phyloP scores from a whole-genome alignment of 2,888 invertebrate species.

The Abscondita cerata region DNA sequence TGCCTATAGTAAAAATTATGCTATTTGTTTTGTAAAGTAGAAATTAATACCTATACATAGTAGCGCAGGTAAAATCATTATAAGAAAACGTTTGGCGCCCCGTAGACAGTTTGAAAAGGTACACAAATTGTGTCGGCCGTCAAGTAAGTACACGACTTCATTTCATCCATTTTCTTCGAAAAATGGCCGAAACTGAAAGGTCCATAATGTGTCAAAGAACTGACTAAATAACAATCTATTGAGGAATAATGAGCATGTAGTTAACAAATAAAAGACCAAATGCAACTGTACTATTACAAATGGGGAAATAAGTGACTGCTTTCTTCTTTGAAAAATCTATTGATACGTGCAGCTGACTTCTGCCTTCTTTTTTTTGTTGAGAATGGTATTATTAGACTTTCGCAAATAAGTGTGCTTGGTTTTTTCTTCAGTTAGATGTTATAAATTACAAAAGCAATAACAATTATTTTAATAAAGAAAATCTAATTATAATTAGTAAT shows the following conservation, averaged over 20 bases:
- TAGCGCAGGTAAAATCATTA: conserved; percentile 56
- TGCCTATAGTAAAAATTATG: neutral
- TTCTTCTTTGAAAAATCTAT: conserved; percentile 27
- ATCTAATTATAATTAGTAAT: conserved; percentile 12
- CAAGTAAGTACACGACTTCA: conserved; percentile 47
- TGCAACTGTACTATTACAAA: conserved; percentile 48
- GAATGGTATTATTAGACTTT: conserved; percentile 40
- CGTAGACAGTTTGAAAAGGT: conserved; percentile 43
- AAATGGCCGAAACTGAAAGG: conserved; percentile 39
- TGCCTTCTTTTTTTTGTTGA: conserved; percentile 35
- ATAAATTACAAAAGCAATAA: neutral
- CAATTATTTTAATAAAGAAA: conserved; percentile 7
- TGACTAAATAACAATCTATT: conserved; percentile 46
- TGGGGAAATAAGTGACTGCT: conserved; percentile 52
- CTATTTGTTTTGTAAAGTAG: conserved; percentile 30
- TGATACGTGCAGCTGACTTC: conserved; percentile 47
- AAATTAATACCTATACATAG: conserved; percentile 37
- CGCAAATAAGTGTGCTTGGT: conserved; percentile 36
- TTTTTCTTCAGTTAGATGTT: neutral
- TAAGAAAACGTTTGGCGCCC: conserved; percentile 46
- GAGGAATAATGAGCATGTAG: conserved; percentile 50
- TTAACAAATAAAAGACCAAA: conserved; percentile 49
- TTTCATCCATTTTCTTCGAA: conserved; percentile 46
- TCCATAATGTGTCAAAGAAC: conserved; percentile 31
- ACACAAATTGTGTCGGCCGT: conserved; percentile 47